phyloP scores from a whole-genome alignment of 2,888 invertebrate species.

The Argynnis bischoffii region DNA sequence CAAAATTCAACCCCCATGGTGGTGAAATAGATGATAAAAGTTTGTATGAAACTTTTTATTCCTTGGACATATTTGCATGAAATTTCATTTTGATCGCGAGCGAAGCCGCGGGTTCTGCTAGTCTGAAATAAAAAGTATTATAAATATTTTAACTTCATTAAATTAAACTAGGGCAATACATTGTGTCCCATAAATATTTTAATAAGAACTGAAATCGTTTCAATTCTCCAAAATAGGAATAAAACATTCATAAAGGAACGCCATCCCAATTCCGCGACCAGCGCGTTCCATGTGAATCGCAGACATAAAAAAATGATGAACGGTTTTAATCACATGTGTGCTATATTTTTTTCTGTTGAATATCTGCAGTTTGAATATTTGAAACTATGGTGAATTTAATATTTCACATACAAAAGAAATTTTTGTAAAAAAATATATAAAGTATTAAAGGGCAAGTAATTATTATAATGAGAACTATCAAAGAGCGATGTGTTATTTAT shows the following conservation, averaged over 20 bases:
- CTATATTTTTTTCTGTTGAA: slow-evolving; percentile 12
- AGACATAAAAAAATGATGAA: slow-evolving; percentile 19
- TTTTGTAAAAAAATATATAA: no score
- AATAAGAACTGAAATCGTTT: slow-evolving; percentile 15
- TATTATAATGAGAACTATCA: no score
- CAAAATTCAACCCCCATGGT: no score
- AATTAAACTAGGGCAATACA: background rate
- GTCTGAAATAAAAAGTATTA: no score
- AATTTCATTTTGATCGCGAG: no score
- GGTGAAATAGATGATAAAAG: no score
- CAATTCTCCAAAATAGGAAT: slow-evolving; percentile 7
- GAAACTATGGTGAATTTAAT: slow-evolving; percentile 5
- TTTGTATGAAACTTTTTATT: no score
- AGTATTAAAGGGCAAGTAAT: no score
- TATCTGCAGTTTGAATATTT: slow-evolving; percentile 12
- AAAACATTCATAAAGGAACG: slow-evolving; percentile 25
- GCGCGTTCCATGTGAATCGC: slow-evolving; percentile 9
- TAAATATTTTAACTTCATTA: background rate
- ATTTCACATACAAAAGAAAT: background rate
- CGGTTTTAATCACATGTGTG: slow-evolving; percentile 23
- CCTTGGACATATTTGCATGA: no score
- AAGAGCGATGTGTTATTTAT: no score
- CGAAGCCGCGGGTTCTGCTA: no score
- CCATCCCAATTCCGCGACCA: slow-evolving; percentile 22
- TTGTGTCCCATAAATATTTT: background rate